Evolutionary conservation across 1,140 invertebrate genomes (phyloP).

Genomic region (Scylla paramamosain): DNA sequence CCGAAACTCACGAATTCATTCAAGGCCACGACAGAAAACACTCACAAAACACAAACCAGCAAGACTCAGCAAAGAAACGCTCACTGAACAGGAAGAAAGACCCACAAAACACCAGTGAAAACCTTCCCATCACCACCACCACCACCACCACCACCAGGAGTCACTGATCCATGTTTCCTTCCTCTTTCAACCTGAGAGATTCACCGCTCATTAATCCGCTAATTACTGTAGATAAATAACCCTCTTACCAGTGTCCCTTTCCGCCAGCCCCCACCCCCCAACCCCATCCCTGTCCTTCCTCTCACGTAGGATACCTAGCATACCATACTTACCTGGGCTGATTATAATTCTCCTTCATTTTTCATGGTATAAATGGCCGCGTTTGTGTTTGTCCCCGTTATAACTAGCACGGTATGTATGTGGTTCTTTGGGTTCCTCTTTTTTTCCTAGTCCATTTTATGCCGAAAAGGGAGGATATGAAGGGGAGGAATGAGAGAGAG

Average conservation of each 20-base stretch:
- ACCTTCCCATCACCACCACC: no score
- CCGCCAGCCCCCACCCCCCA: not conserved
- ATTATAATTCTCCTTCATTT: not conserved
- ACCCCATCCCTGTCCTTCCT: not conserved
- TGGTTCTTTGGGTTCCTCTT: not conserved
- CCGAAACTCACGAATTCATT: no score
- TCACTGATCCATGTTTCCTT: not conserved
- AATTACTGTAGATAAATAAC: slow-evolving; percentile 4
- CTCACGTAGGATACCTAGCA: not conserved
- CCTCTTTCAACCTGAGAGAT: not conserved
- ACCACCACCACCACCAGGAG: not conserved
- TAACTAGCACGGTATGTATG: not conserved
- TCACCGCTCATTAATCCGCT: not conserved
- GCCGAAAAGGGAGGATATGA: not conserved
- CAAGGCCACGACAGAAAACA: no score
- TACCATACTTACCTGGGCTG: not conserved
- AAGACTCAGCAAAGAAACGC: no score
- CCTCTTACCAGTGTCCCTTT: not conserved
- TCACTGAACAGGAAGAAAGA: no score
- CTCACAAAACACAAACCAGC: no score
- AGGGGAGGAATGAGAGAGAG: not conserved
- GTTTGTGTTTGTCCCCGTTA: not conserved
- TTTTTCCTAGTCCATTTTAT: not conserved
- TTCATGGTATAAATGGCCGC: not conserved
- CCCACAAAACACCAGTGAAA: no score